Conservation (phyloP, 2,888 invertebrate genomes). For the Platerodrilus igneus region DNA sequence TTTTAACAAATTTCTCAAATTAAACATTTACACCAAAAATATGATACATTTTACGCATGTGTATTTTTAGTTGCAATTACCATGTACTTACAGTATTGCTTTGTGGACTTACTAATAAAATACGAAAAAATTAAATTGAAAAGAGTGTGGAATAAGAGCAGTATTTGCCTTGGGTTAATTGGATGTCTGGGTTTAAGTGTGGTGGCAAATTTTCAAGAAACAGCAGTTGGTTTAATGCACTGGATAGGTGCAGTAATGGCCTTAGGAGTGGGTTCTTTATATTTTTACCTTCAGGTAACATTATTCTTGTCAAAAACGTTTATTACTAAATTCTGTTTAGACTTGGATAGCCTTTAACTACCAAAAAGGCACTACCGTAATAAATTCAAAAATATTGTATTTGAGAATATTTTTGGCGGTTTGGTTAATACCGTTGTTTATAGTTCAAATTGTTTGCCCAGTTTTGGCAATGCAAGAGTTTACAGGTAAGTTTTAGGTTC, state of each 20-base stretch:
- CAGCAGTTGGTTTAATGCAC: conserved; percentile 9
- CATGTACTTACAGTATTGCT: conserved; percentile 23
- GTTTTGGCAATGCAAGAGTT: conserved; percentile 3
- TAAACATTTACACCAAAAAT: too few species aligned
- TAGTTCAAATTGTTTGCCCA: conserved; percentile 1
- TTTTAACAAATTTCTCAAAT: too few species aligned
- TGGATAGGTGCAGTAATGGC: conserved; percentile 18
- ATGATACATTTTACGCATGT: too few species aligned
- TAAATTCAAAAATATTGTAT: conserved; percentile 1
- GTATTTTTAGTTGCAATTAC: conserved; percentile 22
- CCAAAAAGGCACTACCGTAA: not conserved
- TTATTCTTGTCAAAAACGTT: too few species aligned
- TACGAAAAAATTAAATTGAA: not conserved
- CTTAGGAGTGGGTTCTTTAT: conserved; percentile 15
- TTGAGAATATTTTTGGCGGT: conserved; percentile 6
- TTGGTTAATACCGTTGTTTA: conserved; percentile 7
- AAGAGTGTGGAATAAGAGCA: conserved; percentile 11
- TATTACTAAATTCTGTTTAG: conserved; percentile 4
- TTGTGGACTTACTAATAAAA: conserved; percentile 17
- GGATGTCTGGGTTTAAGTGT: conserved; percentile 18
- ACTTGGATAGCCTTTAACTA: conserved; percentile 7
- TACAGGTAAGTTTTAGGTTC: conserved; percentile 5
- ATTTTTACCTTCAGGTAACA: conserved; percentile 19
- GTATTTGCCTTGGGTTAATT: conserved; percentile 13
- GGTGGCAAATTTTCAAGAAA: conserved; percentile 22